Evolutionary conservation across 2,888 invertebrate genomes (phyloP), one percentile per base, ranked within the genome.

Genomic region (Drosophila histrio): DNA sequence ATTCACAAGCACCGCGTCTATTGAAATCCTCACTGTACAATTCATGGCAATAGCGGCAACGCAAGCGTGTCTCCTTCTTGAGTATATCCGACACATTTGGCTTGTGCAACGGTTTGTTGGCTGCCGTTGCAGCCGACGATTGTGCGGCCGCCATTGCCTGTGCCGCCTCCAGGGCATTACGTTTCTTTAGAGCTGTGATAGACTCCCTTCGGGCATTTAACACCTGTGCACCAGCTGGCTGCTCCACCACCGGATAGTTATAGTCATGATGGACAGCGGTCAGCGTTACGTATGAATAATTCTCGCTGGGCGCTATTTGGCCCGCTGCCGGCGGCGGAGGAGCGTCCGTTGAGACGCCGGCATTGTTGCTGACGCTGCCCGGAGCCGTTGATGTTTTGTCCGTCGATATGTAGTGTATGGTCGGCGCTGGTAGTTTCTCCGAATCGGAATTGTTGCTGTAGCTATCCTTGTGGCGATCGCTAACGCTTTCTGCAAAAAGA

Each of bases 211-310:
- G 91, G 49, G 90, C 87, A 77, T 90, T 91, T 38, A 91, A 72
- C 43, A 92, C 91, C 68, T 91, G 91, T 49, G 90, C 91, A 32
- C 89, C 90, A 54, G 91, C 91, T 30, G 92, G 92, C 75, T 92
- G 91, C 61, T 92, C 92, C 53, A 91, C 91, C 73, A 91, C 90
- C 28, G 97, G 97, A 92, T 98, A 97, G 81, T 96, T 95, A 92
- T 97, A 98, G 81, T 98, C 97, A 91, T 97, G 97, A 75, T 86
- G 83, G 72, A 95, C 94, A 71, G 96, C 94, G 43, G 95, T 95
- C 77, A 97, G 93, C 89, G 97, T 96, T 65, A 97, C 97, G 91
- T 97, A 97, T 24, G 96, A 95, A 91, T 96, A 96, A 77, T 95
- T 94, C 79, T 96, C 96, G 19, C 94, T 93, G 86, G 92, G 90